Base-by-base conservation (phyloP, 2,888 invertebrate genomes). In the Autographa gamma region DNA sequence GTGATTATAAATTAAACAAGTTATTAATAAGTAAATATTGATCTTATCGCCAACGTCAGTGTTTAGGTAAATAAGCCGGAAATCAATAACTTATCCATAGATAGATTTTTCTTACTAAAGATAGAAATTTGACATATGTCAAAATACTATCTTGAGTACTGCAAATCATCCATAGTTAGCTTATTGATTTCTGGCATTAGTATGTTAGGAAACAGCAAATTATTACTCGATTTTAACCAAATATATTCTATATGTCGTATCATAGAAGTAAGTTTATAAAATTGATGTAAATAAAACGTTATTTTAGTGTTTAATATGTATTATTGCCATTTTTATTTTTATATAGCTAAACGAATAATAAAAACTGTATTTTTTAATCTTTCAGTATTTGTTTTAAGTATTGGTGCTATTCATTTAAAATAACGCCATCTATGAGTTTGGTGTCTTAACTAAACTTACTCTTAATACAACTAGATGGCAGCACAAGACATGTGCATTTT, bases 141-240 rank as follows among this genome's bases (percentile, higher is more conserved):
- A 16, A n/a, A n/a, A 7, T 2, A n/a, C 48, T n/a, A 7, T n/a
- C 48, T 16, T 5, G 2, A 16, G 43, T 16, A n/a, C 5, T 1
- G 5, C 8, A 38, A 38, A 38, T 11, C 11, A n/a, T 48, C 6
- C 5, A 5, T n/a, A 8, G 48, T 5, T 48, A 48, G 0, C n/a
- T 48, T 48, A 48, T 48, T n/a, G n/a, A 48, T n/a, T 48, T 48
- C 48, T 6, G n/a, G 48, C 14, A 16, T 16, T 43, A 16, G 38
- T 68, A 68, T 61, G 9, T 16, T 70, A 70, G 14, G 6, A 60
- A 64, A 13, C 56, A 63, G 18, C 19, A 38, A 62, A 19, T 60
- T 76, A 76, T 71, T 64, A 76, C 66, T 77, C 77, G 73, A 66
- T 80, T 79, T 66, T 83, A 82, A 82, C 83, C 83, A 83, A 82